phyloP scores from a whole-genome alignment of 2,888 invertebrate species.

The Drosophila flavopinicola region DNA sequence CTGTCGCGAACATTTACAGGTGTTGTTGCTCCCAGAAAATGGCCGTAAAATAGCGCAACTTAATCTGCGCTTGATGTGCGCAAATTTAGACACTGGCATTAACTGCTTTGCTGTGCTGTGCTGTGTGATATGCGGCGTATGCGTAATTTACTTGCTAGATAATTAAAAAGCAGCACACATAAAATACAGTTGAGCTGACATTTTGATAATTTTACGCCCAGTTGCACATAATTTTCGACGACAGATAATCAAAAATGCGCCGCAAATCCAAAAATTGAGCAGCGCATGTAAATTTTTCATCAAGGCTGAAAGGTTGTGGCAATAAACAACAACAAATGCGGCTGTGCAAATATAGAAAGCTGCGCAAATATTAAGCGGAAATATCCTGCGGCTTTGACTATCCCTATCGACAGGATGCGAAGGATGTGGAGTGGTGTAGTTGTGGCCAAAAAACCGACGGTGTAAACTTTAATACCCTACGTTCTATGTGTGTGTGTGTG shows the following conservation, averaged over 20 bases:
- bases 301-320: neutral
- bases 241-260: constrained; percentile 54
- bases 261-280: constrained; percentile 33
- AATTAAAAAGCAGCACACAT: constrained; percentile 59
- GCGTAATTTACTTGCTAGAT: constrained; percentile 51
- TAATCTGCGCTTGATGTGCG: neutral
- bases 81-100: constrained; percentile 27
- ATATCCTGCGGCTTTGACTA: constrained; percentile 64
- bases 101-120: neutral
- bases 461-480: constrained; percentile 31
- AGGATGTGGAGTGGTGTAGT: neutral
- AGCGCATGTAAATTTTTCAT: constrained; percentile 46
- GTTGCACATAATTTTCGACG: constrained; percentile 50
- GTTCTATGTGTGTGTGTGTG: neutral
- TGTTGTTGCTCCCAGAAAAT: constrained; percentile 11
- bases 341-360: constrained; percentile 69
- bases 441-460: constrained; percentile 34
- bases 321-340: constrained; percentile 52
- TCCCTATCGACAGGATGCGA: constrained; percentile 28
- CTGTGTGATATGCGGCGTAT: constrained; percentile 46
- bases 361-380: constrained; percentile 75
- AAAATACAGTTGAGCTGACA: constrained; percentile 19
- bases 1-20: constrained; percentile 25
- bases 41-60: neutral
- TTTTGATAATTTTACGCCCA: constrained; percentile 64